Evolutionary conservation across 92 coral and sea anemone genomes (phyloP).

Genomic region (Siderastrea siderea): DNA sequence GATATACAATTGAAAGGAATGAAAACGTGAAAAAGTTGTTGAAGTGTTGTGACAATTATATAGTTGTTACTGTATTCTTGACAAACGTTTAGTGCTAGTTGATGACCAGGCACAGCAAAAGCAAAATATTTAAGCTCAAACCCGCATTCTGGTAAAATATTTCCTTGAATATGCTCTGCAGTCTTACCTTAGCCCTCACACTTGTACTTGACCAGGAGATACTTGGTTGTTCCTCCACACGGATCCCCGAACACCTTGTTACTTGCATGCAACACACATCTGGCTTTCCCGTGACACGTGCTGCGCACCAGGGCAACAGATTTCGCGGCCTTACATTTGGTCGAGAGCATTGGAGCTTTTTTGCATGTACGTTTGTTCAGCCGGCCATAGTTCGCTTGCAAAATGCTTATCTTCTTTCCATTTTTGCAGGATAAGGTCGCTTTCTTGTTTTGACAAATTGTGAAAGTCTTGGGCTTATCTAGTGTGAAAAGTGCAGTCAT

Average conservation of each 20-base stretch:
- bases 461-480: constrained; percentile 20
- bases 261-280: constrained; percentile 18
- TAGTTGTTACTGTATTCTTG: too few species aligned
- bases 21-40: too few species aligned
- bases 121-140: background rate
- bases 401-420: constrained; percentile 8
- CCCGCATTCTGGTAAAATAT: too few species aligned
- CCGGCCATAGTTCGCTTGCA: constrained; percentile 36
- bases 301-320: constrained; percentile 18
- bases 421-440: constrained; percentile 3
- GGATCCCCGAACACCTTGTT: constrained; percentile 39
- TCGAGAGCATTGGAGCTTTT: background rate
- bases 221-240: background rate
- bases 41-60: too few species aligned
- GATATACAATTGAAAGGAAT: too few species aligned
- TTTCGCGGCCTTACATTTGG: constrained; percentile 26
- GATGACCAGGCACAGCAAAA: background rate
- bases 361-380: constrained; percentile 5
- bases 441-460: constrained; percentile 15
- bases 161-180: background rate
- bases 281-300: constrained; percentile 28
- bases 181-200: constrained; percentile 25
- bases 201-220: constrained; percentile 21
- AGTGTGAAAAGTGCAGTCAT: background rate
- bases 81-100: too few species aligned